Evolutionary conservation across 2,888 invertebrate species (phyloP).

Genomic region (Allolobophora icterica): DNA sequence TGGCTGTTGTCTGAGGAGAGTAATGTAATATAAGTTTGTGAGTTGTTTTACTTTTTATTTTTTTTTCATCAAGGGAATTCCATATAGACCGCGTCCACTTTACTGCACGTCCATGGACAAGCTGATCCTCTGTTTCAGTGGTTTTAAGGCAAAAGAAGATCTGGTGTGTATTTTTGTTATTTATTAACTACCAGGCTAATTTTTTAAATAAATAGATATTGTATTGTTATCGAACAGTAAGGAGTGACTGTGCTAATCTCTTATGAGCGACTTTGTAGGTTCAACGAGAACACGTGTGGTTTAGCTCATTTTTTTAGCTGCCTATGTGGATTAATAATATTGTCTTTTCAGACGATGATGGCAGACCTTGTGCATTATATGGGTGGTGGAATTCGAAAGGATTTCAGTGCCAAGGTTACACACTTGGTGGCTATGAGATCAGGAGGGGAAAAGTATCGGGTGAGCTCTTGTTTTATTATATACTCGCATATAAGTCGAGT

Average conservation of each 20-base stretch:
- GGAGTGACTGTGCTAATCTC: neutral
- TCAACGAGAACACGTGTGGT: neutral
- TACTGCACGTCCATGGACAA: slow-evolving; percentile 88
- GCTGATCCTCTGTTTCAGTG: slow-evolving; percentile 87
- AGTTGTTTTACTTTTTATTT: neutral
- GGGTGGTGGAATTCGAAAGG: slow-evolving; percentile 93
- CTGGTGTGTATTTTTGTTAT: slow-evolving; percentile 71
- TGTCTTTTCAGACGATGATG: neutral
- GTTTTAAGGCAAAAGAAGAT: slow-evolving; percentile 86
- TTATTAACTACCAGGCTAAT: neutral
- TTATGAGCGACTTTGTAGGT: neutral
- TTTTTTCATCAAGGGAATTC: slow-evolving; percentile 14
- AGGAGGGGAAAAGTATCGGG: slow-evolving; percentile 86
- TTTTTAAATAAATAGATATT: neutral
- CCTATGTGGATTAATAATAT: neutral
- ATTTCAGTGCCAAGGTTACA: slow-evolving; percentile 83
- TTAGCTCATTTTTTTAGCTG: neutral
- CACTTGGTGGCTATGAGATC: slow-evolving; percentile 87
- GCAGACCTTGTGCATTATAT: slow-evolving; percentile 91
- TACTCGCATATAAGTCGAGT: too few relatives aligned
- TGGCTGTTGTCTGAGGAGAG: too few relatives aligned
- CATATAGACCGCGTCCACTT: slow-evolving; percentile 73
- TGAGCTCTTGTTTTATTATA: slow-evolving; percentile 51
- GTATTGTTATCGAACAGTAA: neutral
- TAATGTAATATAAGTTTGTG: neutral